These are phyloP conservation scores for Perccottus glenii DNA, from an alignment of 2,113 vertebrate species.

Conservation along the genomic window DNA sequence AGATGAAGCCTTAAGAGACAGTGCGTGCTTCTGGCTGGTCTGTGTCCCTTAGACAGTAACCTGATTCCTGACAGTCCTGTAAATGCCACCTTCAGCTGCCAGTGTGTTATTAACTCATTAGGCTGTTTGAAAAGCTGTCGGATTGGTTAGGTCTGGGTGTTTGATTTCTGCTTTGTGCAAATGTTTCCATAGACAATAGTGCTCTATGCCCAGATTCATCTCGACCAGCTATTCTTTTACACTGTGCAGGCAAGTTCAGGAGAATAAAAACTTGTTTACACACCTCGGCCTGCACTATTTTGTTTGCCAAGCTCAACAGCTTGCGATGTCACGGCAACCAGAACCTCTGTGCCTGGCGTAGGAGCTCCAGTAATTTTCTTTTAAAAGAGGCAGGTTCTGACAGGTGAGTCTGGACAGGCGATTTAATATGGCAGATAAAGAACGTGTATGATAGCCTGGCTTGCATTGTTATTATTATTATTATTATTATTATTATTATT, in stretches of 20 bases:
- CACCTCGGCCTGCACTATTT: not conserved
- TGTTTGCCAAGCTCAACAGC: constrained; percentile 49
- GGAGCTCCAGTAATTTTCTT: constrained; percentile 9
- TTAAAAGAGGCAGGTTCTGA: not conserved
- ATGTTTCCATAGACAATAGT: constrained; percentile 22
- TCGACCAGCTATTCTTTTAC: not conserved
- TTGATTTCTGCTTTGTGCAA: not conserved
- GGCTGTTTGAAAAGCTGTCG: constrained; percentile 67
- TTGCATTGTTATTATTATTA: no score
- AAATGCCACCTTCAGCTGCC: constrained; percentile 23
- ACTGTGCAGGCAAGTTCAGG: not conserved
- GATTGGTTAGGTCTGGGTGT: constrained; percentile 10
- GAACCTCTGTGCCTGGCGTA: not conserved
- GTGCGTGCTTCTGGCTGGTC: not conserved
- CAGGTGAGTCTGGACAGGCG: not conserved
- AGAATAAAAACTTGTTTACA: not conserved
- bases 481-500: no score
- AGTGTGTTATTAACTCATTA: constrained; percentile 60
- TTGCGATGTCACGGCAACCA: constrained; percentile 47
- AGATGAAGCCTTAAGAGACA: not conserved
- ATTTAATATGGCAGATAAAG: not conserved
- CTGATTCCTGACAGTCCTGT: not conserved
- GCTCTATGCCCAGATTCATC: not conserved
- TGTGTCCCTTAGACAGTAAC: not conserved
- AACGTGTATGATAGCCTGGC: not conserved